phyloP scores from a whole-genome alignment of 2,797 vertebrate genomes.

The Cheirogaleus major region DNA sequence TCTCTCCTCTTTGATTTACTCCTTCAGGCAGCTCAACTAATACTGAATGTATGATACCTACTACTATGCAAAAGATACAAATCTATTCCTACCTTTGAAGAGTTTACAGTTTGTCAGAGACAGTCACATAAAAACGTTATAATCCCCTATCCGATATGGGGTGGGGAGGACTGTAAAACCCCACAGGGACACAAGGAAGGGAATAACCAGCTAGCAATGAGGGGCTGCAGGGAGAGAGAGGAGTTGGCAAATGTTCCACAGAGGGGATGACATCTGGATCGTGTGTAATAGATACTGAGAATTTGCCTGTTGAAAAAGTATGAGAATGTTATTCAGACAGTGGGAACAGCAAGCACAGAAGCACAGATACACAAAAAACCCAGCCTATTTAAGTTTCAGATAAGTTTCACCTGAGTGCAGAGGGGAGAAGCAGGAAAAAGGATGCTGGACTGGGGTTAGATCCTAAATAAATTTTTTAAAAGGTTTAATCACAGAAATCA shows the following conservation, averaged over 20 bases:
- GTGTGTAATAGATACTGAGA: background rate
- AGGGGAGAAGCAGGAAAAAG: background rate
- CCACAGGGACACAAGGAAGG: background rate
- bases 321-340: background rate
- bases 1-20: background rate
- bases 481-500: conserved; percentile 46
- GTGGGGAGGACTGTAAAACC: background rate
- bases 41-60: background rate
- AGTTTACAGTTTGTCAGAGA: conserved; percentile 3
- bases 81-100: background rate
- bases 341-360: background rate
- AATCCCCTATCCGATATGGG: background rate
- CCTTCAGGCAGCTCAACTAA: conserved; percentile 1
- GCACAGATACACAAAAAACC: background rate
- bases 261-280: background rate
- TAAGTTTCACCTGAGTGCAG: background rate
- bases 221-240: background rate
- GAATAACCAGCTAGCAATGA: background rate
- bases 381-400: background rate
- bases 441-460: background rate
- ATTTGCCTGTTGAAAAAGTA: conserved; percentile 29
- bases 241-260: background rate
- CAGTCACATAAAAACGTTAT: background rate
- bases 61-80: background rate
- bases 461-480: background rate